Evolutionary conservation across 2,888 invertebrate genomes (phyloP), one percentile per base, ranked within the genome.

Genomic region (Drosophila pegasa): DNA sequence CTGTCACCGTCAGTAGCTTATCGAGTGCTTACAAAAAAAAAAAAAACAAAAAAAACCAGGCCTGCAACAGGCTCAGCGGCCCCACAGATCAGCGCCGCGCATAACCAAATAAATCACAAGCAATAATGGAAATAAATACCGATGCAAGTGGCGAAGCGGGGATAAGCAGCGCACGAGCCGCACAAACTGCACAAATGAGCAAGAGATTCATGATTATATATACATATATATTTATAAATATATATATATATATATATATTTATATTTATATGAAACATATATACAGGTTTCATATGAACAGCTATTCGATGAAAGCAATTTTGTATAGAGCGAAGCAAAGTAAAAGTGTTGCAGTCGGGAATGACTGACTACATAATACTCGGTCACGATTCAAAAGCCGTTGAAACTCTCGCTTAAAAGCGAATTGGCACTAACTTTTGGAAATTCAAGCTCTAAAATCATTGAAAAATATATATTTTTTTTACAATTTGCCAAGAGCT

Each of bases 101-200:
- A 70, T 65, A 65, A 74, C 75, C 65, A 65, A 70, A 70, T 74
- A 63, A 65, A 64, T 48, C 64, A 70, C 64, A 60, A 57, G 69
- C 64, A 69, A 73, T 73, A 73, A 55, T 50, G 43, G 56, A 38
- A 14, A 41, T 22, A 40, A 20, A 14, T 3, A 12, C 14, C 3
- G 41, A 40, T 20, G 40, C 40, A 63, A 68, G 63, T 51, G 62
- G 41, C 58, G 27, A 45, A 57, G 56, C 73, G 52, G 29, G 18
- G 41, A 29, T 20, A 22, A 60, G 33, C 52, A 38, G 14, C n/a
- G 12, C 7, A 10, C 9, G 33, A 41, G 18, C 22, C 14, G 18
- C 22, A 33, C 18, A 18, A 18, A 37, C 9, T 22, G 14, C 7
- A 1, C 2, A 5, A 25, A 9, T n/a, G 2, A n/a, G 22, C 8